Base-by-base conservation (phyloP, 2,797 vertebrate species). In the Apodemus agrarius region DNA sequence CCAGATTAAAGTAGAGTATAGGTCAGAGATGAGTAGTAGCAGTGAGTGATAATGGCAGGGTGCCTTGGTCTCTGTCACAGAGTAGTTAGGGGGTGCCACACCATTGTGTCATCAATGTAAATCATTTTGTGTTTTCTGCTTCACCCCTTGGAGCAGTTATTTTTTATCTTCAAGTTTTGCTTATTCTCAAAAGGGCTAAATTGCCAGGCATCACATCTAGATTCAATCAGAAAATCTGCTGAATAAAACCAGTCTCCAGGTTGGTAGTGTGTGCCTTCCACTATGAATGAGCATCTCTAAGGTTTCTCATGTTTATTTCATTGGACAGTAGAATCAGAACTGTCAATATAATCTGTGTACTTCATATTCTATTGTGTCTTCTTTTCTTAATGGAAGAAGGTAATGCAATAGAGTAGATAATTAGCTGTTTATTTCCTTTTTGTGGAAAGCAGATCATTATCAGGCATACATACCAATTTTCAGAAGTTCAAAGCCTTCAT, bases 201-300 rank as follows among this genome's bases (percentile, higher is more conserved):
- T 43, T 83, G 37, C 16, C 2, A 57, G 63, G 17, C 9, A 76
- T 49, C 34, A 76, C 16, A 81, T 21, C 12, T 34, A 19, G 0
- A 85, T 49, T 80, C 40, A 88, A 78, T n/a, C 24, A 46, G 67
- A 76, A 54, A 83, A 89, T 10, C 49, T 76, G 11, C 12, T 72
- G 0, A 13, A 26, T 82, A 26, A 37, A 87, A 69, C 67, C 16
- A 31, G 4, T 46, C 6, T 52, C 61, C 34, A 34, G 46, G 6
- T 57, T 78, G 13, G 17, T 3, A 19, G 1, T 34, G 37, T 65
- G 31, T 82, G 40, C 3, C 16, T 88, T 46, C 17, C n/a, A 37
- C 21, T 19, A 3, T 19, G 6, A 17, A 46, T 9, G 1, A 22
- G 9, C 1, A 21, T 40, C 43, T 6, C 22, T 1, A 0, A 87